phyloP scores from a whole-genome alignment of 2,113 vertebrate genomes.

The Chaetodon trifascialis region DNA sequence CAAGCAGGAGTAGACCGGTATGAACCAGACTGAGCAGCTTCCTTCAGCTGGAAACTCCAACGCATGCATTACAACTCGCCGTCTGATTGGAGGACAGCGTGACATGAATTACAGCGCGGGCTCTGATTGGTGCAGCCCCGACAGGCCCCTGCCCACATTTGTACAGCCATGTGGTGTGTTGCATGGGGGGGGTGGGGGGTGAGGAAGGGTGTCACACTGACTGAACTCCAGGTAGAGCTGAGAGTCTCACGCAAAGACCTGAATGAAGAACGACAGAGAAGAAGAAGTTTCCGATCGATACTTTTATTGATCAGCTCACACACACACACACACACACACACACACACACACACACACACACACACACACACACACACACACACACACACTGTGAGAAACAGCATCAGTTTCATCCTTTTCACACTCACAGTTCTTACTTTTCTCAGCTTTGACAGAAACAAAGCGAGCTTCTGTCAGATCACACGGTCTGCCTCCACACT shows the following conservation, averaged over 20 bases:
- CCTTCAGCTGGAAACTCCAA: conserved; percentile 85
- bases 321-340: background rate
- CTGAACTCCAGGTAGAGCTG: conserved; percentile 59
- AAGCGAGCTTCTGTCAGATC: too few relatives aligned
- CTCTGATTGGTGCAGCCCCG: conserved; percentile 50
- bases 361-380: background rate
- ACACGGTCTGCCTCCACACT: too few relatives aligned
- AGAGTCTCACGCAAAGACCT: conserved; percentile 14
- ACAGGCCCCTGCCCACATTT: conserved; percentile 67
- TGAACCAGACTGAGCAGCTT: conserved; percentile 94
- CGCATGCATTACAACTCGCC: conserved; percentile 72
- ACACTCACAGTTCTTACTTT: too few relatives aligned
- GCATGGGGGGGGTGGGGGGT: conserved; percentile 30
- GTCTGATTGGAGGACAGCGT: conserved; percentile 63
- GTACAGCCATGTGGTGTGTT: conserved; percentile 70
- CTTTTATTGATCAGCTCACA: too few relatives aligned
- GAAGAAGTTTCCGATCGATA: background rate
- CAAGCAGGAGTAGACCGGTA: conserved; percentile 95
- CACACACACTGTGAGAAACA: background rate
- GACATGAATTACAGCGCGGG: background rate
- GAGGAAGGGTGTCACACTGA: conserved; percentile 40
- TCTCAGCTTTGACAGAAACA: too few relatives aligned
- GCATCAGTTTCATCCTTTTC: background rate
- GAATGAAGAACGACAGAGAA: conserved; percentile 13
- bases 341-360: background rate